Conservation (phyloP, 2,888 invertebrate species). For the Himalopsyche japonica region DNA sequence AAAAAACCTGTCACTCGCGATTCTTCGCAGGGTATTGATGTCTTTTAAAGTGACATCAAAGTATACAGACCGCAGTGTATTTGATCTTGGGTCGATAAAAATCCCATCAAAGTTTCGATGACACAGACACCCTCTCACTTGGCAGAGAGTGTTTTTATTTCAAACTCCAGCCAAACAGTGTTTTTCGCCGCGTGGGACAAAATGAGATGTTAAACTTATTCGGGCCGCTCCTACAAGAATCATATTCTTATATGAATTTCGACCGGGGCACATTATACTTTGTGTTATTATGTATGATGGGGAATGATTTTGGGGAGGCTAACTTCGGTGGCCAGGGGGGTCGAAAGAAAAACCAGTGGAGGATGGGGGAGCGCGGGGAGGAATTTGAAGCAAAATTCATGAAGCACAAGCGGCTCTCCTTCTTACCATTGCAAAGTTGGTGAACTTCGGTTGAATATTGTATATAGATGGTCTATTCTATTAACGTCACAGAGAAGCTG, state of each 20-base stretch:
- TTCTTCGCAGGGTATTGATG: no score
- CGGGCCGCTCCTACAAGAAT: constrained; percentile 48
- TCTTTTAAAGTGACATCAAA: not conserved
- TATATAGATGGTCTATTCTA: constrained; percentile 36
- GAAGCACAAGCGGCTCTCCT: constrained; percentile 49
- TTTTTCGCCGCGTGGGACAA: constrained; percentile 9
- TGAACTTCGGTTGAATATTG: constrained; percentile 43
- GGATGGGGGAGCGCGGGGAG: constrained; percentile 46
- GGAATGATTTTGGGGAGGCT: constrained; percentile 48
- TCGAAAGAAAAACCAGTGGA: constrained; percentile 34
- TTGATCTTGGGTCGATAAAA: constrained; percentile 2
- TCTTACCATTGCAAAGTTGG: constrained; percentile 61
- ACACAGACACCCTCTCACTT: constrained; percentile 7
- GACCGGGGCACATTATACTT: constrained; percentile 57
- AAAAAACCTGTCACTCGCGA: no score
- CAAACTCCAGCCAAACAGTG: constrained; percentile 22
- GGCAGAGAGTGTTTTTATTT: not conserved
- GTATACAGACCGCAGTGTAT: not conserved
- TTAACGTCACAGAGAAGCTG: constrained; percentile 38
- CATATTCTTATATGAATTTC: constrained; percentile 49
- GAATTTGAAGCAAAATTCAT: constrained; percentile 52
- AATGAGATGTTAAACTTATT: constrained; percentile 39
- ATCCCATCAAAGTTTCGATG: constrained; percentile 16
- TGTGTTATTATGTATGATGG: constrained; percentile 57
- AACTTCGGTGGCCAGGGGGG: constrained; percentile 44